phyloP scores from a whole-genome alignment of 2,888 invertebrate species.

The Limnephilus lunatus region DNA sequence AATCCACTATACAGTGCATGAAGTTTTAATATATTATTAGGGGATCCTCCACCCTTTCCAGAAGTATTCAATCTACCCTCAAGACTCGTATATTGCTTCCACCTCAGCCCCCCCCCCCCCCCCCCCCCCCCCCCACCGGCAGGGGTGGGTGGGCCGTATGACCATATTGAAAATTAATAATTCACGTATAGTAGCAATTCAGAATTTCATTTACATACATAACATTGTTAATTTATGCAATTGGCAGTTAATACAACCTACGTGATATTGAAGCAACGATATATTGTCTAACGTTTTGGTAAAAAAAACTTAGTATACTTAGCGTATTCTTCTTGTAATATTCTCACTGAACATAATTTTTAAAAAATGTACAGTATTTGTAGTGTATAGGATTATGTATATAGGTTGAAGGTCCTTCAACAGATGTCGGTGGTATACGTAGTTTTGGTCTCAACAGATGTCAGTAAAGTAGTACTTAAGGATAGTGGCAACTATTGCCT shows the following conservation, averaged over 20 bases:
- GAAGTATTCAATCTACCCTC: slow-evolving; percentile 34
- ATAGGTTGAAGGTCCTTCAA: too few relatives aligned
- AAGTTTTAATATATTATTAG: slow-evolving; percentile 45
- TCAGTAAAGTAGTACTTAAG: too few relatives aligned
- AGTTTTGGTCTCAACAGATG: too few relatives aligned
- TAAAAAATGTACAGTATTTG: too few relatives aligned
- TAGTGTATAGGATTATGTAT: too few relatives aligned
- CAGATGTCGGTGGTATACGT: too few relatives aligned
- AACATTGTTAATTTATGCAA: slow-evolving; percentile 12
- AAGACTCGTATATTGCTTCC: slow-evolving; percentile 23
- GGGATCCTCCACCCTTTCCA: background rate
- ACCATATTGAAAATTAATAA: slow-evolving; percentile 56
- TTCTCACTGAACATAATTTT: too few relatives aligned
- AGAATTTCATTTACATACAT: slow-evolving; percentile 6
- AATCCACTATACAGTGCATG: slow-evolving; percentile 6
- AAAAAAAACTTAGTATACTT: background rate
- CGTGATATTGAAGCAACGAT: background rate
- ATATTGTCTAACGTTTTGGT: too few relatives aligned
- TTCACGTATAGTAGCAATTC: slow-evolving; percentile 28
- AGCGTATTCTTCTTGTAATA: too few relatives aligned
- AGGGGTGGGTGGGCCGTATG: slow-evolving; percentile 15
- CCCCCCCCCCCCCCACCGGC: background rate
- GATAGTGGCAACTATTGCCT: too few relatives aligned
- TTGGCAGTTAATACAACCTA: background rate
- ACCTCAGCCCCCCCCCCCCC: background rate